Evolutionary conservation across 2,797 vertebrate genomes (phyloP), one percentile per base, ranked within the genome.

Genomic region (Darevskia mixta): DNA sequence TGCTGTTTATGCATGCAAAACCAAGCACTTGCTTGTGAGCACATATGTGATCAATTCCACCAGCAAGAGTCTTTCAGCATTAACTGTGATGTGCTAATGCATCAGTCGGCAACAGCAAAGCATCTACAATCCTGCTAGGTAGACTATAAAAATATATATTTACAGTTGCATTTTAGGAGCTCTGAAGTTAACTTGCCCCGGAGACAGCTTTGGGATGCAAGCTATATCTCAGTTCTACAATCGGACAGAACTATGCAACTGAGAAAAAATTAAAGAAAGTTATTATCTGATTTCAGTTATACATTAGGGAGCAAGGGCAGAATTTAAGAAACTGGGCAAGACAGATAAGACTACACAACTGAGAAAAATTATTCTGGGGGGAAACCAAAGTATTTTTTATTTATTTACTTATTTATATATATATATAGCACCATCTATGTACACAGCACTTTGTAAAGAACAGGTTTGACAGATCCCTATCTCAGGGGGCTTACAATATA

Each of bases 101-200:
- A 92, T 93, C 87, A 90, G 89, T 87, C 85, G 94, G 94, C 94
- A 95, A 87, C 83, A 85, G 85, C 92, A 92, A 95, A 89, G 92
- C 55, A 82, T 94, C 94, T 93, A 91, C 94, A 93, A 92, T 85
- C 77, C 93, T 90, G 94, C 92, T 94, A 94, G 90, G 89, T 94
- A 87, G 90, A 95, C 86, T 90, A 11, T 0, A 91, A 90, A 81
- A 43, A 25, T 64, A 17, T 84, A 85, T 90, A 93, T 94, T 95
- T 94, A 91, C 85, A 78, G 61, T 67, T 67, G 79, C 93, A 90
- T 91, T 93, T 82, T 92, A 93, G 93, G 91, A 43, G 55, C 20
- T 61, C 55, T 71, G 69, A 69, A 58, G 45, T 20, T n/a, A 73
- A 61, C 72, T 41, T 17, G 27, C 58, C 38, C 32, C 72, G 13